Percentiles rank a stretch among this genome's conserved stretches.
These are phyloP conservation scores for Pantherophis guttatus DNA, from an alignment of 2,113 vertebrate species.

Conservation along the genomic window DNA sequence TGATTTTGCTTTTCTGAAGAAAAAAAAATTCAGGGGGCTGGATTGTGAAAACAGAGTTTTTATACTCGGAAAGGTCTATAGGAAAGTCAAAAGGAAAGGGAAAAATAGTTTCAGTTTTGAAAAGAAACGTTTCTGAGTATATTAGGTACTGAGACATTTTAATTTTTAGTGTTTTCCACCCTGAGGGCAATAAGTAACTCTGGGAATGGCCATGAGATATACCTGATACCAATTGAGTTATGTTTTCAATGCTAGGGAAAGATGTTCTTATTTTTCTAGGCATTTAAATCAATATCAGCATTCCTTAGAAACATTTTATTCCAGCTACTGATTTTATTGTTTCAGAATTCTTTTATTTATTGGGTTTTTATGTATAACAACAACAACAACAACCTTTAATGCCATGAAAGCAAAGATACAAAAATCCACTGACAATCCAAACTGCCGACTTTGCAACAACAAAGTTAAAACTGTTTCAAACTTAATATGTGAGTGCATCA, in stretches of 20 bases:
- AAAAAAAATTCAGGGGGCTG: background rate
- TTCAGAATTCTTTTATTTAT: background rate
- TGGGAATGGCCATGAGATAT: background rate
- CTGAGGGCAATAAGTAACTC: background rate
- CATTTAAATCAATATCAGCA: background rate
- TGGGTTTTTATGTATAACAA: background rate
- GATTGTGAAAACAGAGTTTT: background rate
- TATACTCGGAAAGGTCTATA: background rate
- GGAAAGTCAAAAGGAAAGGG: background rate
- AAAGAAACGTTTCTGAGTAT: background rate
- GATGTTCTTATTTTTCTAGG: background rate
- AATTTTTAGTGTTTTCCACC: background rate
- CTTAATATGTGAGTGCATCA: no score
- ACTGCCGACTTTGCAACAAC: no score
- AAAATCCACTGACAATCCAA: no score
- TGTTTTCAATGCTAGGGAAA: background rate
- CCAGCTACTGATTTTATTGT: background rate
- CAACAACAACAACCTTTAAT: no score
- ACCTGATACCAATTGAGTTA: background rate
- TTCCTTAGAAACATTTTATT: background rate
- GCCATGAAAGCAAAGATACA: no score
- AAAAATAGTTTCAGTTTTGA: background rate
- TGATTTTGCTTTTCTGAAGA: background rate
- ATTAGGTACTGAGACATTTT: background rate
- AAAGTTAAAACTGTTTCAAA: no score